phyloP scores from a whole-genome alignment of 1,140 invertebrate species.

The Zaprionus africanus region DNA sequence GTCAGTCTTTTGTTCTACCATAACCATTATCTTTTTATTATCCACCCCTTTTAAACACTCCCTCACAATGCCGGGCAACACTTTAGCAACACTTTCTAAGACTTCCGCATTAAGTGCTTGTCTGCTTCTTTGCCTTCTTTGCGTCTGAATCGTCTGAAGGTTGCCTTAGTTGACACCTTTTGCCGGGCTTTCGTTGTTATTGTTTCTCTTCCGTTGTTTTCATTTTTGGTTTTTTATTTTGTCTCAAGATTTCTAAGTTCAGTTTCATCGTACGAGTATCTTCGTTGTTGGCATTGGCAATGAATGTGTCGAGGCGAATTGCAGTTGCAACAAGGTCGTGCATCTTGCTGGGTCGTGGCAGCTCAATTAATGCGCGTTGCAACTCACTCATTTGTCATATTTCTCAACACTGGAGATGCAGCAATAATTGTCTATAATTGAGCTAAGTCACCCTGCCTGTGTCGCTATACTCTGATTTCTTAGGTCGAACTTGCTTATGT shows the following conservation, averaged over 20 bases:
- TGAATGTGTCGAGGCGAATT: neutral
- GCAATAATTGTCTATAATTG: neutral
- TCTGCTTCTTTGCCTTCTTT: neutral
- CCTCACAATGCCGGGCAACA: neutral
- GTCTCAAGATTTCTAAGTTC: neutral
- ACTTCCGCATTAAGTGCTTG: slow-evolving; percentile 47
- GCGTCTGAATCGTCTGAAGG: slow-evolving; percentile 33
- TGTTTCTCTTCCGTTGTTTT: neutral
- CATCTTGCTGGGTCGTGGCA: neutral
- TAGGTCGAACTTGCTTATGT: too few relatives aligned
- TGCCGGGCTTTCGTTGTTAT: neutral
- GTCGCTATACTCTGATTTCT: neutral
- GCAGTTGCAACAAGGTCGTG: too few relatives aligned
- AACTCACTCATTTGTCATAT: neutral
- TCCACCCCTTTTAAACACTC: too few relatives aligned
- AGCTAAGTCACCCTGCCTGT: neutral
- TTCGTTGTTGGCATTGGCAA: neutral
- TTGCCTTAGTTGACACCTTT: slow-evolving; percentile 57
- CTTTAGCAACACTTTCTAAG: neutral
- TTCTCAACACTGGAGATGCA: neutral
- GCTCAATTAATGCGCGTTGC: slow-evolving; percentile 1
- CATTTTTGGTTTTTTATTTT: neutral
- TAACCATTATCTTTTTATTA: too few relatives aligned
- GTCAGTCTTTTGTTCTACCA: too few relatives aligned
- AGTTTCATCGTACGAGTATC: neutral